Evolutionary conservation across 2,113 vertebrate genomes (phyloP).

Genomic region (Myanophis thanlyinensis): DNA sequence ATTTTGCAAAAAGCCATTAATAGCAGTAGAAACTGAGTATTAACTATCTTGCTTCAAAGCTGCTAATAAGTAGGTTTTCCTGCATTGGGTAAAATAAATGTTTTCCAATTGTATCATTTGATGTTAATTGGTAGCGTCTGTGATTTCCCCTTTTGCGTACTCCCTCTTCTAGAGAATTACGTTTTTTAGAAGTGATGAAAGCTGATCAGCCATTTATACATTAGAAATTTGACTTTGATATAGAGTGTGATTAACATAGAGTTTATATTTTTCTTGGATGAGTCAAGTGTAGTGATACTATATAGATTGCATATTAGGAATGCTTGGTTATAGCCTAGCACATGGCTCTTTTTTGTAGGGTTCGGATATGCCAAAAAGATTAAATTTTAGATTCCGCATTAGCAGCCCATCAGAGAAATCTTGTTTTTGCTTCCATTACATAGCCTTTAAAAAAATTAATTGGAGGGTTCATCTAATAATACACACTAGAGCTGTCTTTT

Average conservation of each 20-base stretch:
- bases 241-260: neutral
- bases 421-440: neutral
- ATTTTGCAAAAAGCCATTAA: neutral
- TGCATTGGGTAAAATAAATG: accelerated
- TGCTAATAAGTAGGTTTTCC: neutral
- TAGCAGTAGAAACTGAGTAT: neutral
- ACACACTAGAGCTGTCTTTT: neutral
- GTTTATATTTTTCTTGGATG: slow-evolving; percentile 18
- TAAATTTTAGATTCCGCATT: slow-evolving; percentile 1
- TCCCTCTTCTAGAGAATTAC: slow-evolving; percentile 11
- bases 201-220: neutral
- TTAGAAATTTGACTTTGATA: slow-evolving; percentile 15
- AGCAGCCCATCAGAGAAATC: slow-evolving; percentile 4
- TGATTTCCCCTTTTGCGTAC: neutral
- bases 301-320: neutral
- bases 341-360: neutral
- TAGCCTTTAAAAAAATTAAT: neutral
- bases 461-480: neutral
- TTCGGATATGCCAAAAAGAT: neutral
- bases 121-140: neutral
- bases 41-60: neutral
- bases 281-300: neutral
- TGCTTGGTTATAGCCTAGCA: slow-evolving; percentile 5
- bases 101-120: neutral
- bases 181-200: slow-evolving; percentile 16